Base-by-base conservation (phyloP, 1,140 invertebrate genomes). In the Camponotus pennsylvanicus region DNA sequence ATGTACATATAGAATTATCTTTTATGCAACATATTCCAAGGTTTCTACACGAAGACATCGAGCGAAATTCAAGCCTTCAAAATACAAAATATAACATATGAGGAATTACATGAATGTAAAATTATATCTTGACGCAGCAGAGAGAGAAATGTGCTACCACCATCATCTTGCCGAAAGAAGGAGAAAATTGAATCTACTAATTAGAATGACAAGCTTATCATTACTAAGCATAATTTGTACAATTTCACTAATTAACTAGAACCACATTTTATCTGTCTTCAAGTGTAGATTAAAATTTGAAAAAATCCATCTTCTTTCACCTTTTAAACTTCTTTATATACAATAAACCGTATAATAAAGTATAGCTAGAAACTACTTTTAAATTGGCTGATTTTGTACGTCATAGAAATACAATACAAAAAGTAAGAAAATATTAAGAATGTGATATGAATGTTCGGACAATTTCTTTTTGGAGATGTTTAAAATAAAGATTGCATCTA, bases 11-110 rank as follows among this genome's bases (percentile, higher is more conserved):
- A 15, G 45, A 49, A 49, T 45, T 45, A 45, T 49, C 13, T 15
- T 49, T 49, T 49, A 8, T 42, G 45, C 13, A 49, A 13, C 45
- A 15, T 49, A 15, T 49, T 49, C 45, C 70, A 70, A 64, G 37
- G 27, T 37, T 49, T 27, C 45, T 76, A 70, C 75, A 73, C 59
- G 75, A 75, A 59, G 27, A 69, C 83, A 89, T 88, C 78, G 73
- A 90, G 82, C 78, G 63, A 66, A 88, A 61, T 85, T 89, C 18
- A 86, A 27, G 77, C 66, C 69, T 87, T 87, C 80, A 57, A 78
- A 90, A 80, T 82, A 67, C 21, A 76, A 67, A 15, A 21, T 27
- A 3, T 71, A 66, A 40, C n/a, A n/a, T 40, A 45, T 67, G 52
- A 42, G 15, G 18, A 64, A 66, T 86, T 88, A 77, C 55, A 55